Evolutionary conservation across 2,113 vertebrate genomes (phyloP).

Genomic region (Nycticebus coucang): DNA sequence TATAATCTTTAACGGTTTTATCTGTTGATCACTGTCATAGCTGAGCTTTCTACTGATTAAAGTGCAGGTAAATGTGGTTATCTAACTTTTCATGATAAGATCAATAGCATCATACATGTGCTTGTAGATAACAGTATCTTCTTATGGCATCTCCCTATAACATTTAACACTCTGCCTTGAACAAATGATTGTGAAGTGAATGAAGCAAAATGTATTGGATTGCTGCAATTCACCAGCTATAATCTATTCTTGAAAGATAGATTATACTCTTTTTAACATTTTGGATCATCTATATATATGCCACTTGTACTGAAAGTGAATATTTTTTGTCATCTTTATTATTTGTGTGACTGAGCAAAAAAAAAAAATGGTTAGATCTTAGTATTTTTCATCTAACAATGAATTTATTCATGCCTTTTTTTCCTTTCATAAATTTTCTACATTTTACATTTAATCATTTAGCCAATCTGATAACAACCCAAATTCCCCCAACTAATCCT

Average conservation of each 20-base stretch:
- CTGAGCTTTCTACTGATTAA: background rate
- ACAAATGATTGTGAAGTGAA: conserved; percentile 26
- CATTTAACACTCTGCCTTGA: background rate
- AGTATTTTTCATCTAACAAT: background rate
- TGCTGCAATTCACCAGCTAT: background rate
- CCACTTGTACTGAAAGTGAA: background rate
- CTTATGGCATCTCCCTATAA: background rate
- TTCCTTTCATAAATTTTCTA: background rate
- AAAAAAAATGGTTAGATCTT: background rate
- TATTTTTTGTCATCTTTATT: conserved; percentile 41
- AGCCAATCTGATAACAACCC: background rate
- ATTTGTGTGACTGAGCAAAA: background rate
- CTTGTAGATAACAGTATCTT: background rate
- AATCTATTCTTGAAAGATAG: background rate
- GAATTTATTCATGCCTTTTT: background rate
- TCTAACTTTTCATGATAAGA: background rate
- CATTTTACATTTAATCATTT: background rate
- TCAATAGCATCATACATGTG: background rate
- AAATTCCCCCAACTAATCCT: background rate
- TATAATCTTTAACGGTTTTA: background rate
- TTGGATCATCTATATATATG: background rate
- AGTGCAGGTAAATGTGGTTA: background rate
- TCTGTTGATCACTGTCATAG: background rate
- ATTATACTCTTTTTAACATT: background rate
- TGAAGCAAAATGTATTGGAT: background rate